Base-by-base conservation (phyloP, 2,113 vertebrate genomes). In the Pitta sordida region DNA sequence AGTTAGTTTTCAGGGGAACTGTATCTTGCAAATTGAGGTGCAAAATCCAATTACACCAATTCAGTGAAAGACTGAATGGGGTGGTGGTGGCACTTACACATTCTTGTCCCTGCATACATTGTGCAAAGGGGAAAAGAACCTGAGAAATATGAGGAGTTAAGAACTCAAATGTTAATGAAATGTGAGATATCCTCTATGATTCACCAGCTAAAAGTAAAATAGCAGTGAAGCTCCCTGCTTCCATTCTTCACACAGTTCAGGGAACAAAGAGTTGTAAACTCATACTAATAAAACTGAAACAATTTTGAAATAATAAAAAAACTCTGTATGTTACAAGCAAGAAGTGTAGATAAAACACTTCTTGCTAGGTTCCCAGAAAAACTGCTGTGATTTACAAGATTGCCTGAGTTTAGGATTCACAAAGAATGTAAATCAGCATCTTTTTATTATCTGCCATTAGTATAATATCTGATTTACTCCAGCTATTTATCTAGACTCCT, bases 81-180 rank as follows among this genome's bases (percentile, higher is more conserved):
- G 34, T 71, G 76, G 83, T 91, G 4, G 85, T 76, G 55, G 81
- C 84, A 71, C 81, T 89, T 96, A 84, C 87, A 83, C 81, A 95
- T 95, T 96, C 95, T 95, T 88, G 73, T 90, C 81, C 93, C 86
- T 24, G 60, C 88, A 93, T 91, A 94, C 94, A 95, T 96, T 97
- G 96, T 96, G 90, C 75, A 13, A 67, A 95, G 56, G 79, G 87
- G 60, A 91, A 95, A 96, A 91, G 94, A 95, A 95, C 93, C 92
- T 94, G 96, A 97, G 96, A 97, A 96, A 97, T 97, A 96, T 94
- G 94, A 97, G 97, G 93, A 95, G 85, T 95, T 97, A 86, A 93
- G 94, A 44, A 84, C 82, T 97, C 86, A 95, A 96, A 96, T 96
- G 86, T 93, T 58, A 94, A 85, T 96, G 97, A 97, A 97, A 97